Evolutionary conservation across 1,140 invertebrate species (phyloP), one percentile per base, ranked within the genome.

Genomic region (Lysiphlebus fabarum): DNA sequence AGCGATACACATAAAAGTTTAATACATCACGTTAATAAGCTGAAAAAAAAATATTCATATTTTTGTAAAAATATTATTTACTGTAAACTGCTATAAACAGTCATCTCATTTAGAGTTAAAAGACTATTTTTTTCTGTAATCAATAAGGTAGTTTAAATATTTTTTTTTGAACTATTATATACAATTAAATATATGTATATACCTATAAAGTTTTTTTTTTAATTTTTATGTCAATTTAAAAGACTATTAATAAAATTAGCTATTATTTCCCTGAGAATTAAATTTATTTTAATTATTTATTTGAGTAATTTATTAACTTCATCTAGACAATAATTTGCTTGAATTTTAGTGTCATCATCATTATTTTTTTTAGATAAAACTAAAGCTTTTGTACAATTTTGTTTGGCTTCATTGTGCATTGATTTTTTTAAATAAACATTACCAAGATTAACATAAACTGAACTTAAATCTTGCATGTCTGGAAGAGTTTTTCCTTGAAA

Each of bases 401-500:
- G 84, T 70, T 87, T 83, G 2, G 92, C 92, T 70, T 90, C 83
- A 10, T 83, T 73, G 41, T 87, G 71, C 50, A 92, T 70, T 33
- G 85, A 84, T 72, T 87, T 87, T 67, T 88, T 84, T 9, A 95
- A 69, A 68, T 89, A 90, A 53, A 91, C 81, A 61, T 89, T 85
- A 11, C 92, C 94, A 59, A 95, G 75, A 79, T 96, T 96, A 14
- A 91, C 85, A 77, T 91, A 85, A 62, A 94, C 83, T 2, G 86
- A 79, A 7, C 89, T 86, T 59, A 93, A 78, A 55, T 91, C 84
- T 45, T 79, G 69, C 68, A 87, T 85, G 34, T 90, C 84, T 12
- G 81, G 77, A 11, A 90, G 70, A 65, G 78, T 75, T 68, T 81
- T 82, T 6, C 76, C 78, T 79, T n/a, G n/a, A 9, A 72, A 71